These are phyloP conservation scores for Andrena flavipes DNA, from an alignment of 2,888 invertebrate genomes.

Conservation along the genomic window DNA sequence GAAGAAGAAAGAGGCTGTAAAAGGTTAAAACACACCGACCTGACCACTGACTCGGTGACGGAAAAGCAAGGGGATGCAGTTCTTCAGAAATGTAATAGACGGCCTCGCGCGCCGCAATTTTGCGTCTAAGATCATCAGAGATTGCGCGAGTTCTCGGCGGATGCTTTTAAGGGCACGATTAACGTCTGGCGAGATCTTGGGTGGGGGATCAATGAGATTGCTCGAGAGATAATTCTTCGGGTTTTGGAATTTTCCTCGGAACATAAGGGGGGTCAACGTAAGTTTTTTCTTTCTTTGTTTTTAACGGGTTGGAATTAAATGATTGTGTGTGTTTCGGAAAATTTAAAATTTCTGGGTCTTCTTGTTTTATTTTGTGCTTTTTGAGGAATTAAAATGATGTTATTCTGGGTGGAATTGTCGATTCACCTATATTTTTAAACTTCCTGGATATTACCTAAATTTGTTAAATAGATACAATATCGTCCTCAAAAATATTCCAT, in stretches of 20 bases:
- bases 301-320: no score
- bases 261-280: not conserved
- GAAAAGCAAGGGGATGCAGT: constrained; percentile 5
- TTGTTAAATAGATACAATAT: no score
- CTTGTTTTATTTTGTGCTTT: no score
- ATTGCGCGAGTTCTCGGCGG: constrained; percentile 14
- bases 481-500: no score
- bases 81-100: constrained; percentile 25
- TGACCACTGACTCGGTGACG: constrained; percentile 35
- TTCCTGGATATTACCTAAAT: no score
- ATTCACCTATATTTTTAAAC: no score
- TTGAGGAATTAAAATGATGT: no score
- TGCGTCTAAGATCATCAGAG: constrained; percentile 33
- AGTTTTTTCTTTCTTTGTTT: no score
- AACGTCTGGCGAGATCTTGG: constrained; percentile 6
- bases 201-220: not conserved
- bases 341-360: no score
- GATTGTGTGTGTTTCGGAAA: no score
- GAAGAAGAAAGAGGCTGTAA: constrained; percentile 14
- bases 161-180: constrained; percentile 39
- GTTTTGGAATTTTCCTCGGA: not conserved
- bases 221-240: not conserved
- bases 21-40: constrained; percentile 54
- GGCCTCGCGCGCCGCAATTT: constrained; percentile 32
- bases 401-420: no score